phyloP scores from a whole-genome alignment of 2,113 vertebrate genomes.

The Phyllostomus discolor region DNA sequence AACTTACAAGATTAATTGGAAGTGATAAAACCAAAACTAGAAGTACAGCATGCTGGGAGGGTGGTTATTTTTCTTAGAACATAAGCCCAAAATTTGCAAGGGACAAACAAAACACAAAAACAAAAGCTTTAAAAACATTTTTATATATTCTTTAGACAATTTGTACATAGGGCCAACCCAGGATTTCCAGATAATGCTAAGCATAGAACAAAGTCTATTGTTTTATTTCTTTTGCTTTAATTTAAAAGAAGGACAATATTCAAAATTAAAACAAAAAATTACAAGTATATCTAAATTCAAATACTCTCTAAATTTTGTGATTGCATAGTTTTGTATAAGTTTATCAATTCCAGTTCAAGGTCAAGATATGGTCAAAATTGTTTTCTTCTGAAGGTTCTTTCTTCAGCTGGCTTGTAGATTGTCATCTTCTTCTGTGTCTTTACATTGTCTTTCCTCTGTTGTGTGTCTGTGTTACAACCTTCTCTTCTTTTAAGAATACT shows the following conservation, averaged over 20 bases:
- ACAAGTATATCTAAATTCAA: neutral
- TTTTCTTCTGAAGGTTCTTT: neutral
- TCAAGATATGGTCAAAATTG: neutral
- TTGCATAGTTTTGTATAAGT: neutral
- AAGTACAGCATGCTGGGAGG: neutral
- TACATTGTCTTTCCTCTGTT: neutral
- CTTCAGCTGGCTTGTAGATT: rapidly evolving
- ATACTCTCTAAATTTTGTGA: neutral
- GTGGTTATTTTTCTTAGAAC: neutral
- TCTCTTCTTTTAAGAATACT: neutral
- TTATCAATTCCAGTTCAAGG: neutral
- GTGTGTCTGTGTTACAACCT: neutral
- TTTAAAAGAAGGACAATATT: neutral
- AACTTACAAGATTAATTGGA: neutral
- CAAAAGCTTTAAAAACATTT: neutral
- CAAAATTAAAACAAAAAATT: neutral
- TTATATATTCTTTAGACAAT: neutral
- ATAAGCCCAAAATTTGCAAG: neutral
- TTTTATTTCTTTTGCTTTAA: neutral
- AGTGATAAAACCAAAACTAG: neutral
- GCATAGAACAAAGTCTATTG: neutral
- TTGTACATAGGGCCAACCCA: neutral
- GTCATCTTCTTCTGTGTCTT: neutral
- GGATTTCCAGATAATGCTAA: neutral
- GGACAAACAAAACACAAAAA: neutral